Conservation (phyloP, 2,888 invertebrate genomes). For the Trichopria drosophilae region DNA sequence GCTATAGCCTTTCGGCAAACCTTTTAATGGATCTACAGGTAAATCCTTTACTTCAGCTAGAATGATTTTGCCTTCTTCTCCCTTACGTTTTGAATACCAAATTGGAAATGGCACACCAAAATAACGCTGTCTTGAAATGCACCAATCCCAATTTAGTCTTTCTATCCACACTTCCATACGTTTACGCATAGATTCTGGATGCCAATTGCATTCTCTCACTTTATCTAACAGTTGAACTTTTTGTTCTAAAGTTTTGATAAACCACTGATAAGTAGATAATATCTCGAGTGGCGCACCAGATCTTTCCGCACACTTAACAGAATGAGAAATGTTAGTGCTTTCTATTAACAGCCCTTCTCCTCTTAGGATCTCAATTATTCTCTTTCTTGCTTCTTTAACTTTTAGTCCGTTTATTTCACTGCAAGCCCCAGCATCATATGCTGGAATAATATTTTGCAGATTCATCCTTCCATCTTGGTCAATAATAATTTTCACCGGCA, state of each 20-base stretch:
- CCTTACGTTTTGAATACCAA: conserved; percentile 17
- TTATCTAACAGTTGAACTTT: conserved; percentile 16
- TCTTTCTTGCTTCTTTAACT: conserved; percentile 11
- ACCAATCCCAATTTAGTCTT: conserved; percentile 16
- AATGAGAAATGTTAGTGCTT: conserved; percentile 14
- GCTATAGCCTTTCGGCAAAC: conserved; percentile 19
- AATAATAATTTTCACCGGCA: conserved; percentile 22
- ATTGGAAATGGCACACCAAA: conserved; percentile 19
- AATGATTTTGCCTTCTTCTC: conserved; percentile 21
- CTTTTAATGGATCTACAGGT: conserved; percentile 15
- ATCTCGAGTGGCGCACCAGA: conserved; percentile 20
- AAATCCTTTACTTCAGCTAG: conserved; percentile 8
- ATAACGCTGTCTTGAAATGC: conserved; percentile 20
- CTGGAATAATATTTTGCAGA: too few relatives aligned
- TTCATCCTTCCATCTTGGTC: conserved; percentile 18
- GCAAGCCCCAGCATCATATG: too few relatives aligned
- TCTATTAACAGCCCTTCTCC: conserved; percentile 3
- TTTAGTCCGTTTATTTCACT: conserved; percentile 15
- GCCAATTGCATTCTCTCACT: conserved; percentile 16
- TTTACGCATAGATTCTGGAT: conserved; percentile 10
- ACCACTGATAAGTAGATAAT: conserved; percentile 14
- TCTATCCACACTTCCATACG: conserved; percentile 15
- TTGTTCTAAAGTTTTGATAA: conserved; percentile 14
- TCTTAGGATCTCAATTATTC: conserved; percentile 10
- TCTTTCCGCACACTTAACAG: conserved; percentile 19